Conservation (phyloP, 2,888 invertebrate genomes). For the Tuta absoluta region DNA sequence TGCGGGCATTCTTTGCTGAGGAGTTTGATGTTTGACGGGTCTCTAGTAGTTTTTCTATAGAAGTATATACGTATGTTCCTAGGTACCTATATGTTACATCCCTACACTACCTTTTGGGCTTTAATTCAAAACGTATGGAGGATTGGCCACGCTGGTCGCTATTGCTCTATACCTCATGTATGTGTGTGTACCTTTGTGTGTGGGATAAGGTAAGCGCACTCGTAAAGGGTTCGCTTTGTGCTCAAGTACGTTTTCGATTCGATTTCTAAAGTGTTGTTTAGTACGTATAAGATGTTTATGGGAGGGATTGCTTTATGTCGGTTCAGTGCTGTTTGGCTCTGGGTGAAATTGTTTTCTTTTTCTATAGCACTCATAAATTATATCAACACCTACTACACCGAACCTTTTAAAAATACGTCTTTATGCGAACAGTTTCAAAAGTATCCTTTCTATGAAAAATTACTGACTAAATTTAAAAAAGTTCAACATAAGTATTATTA, state of each 20-base stretch:
- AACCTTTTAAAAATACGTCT: too few relatives aligned
- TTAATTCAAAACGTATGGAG: slow-evolving; percentile 62
- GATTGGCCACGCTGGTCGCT: slow-evolving; percentile 52
- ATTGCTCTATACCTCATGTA: background rate
- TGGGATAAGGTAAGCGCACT: slow-evolving; percentile 51
- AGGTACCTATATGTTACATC: too few relatives aligned
- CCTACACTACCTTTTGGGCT: slow-evolving; percentile 38
- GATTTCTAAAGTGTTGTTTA: slow-evolving; percentile 41
- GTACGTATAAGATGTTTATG: slow-evolving; percentile 3
- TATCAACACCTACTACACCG: too few relatives aligned
- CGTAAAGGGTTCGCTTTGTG: slow-evolving; percentile 50
- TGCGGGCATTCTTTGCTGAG: too few relatives aligned
- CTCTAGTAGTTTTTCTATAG: background rate
- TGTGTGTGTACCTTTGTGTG: slow-evolving; percentile 52
- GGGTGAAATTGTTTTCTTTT: background rate
- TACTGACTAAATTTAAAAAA: too few relatives aligned
- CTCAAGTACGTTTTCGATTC: slow-evolving; percentile 48
- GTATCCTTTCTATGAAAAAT: too few relatives aligned
- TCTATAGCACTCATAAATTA: background rate
- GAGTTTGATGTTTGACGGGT: too few relatives aligned
- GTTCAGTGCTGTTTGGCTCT: background rate
- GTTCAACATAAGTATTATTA: too few relatives aligned
- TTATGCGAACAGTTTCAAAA: too few relatives aligned
- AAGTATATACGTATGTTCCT: too few relatives aligned
- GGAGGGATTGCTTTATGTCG: slow-evolving; percentile 12